Evolutionary conservation across 1,140 invertebrate genomes (phyloP), one percentile per base, ranked within the genome.

Genomic region (Leptopilina clavipes): DNA sequence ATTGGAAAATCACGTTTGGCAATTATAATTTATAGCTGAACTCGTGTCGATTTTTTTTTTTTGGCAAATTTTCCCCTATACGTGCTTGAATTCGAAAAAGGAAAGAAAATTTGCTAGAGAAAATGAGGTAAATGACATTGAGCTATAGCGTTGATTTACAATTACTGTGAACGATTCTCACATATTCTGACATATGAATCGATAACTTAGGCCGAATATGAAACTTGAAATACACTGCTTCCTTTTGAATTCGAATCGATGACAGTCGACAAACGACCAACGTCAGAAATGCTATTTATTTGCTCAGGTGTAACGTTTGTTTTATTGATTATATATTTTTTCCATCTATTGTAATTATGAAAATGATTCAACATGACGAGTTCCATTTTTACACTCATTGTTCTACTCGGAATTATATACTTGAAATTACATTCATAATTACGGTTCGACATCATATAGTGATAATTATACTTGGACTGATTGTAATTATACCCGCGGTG

Each of bases 231-330:
- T 54, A 54, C n/a, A n/a, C 52, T 19, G 19, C 52, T 54, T 18
- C 17, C 52, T 19, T 17, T 54, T 54, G 52, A 54, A 54, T 54
- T 54, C 52, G 52, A 54, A 19, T 54, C 52, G 52, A 54, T 54
- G 52, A 54, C 52, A 54, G 19, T 54, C 19, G 52, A 19, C 52
- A 54, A 19, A 17, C 52, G 52, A 54, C 17, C 52, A 17, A 19
- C 18, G 52, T 19, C 7, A 54, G 17, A 54, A 18, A 18, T 7
- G 52, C 17, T 19, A 54, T 54, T 18, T 54, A 54, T 19, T 54
- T 19, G 19, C 6, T 10, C 17, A 31, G 25, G 25, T 31, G 25
- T 1, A 31, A 31, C 2, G 18, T 11, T 31, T 2, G 52, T 40
- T 40, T 40, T 40, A 40, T 40, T 40, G 37, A 31, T 31, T 31